Conservation (phyloP, 1,140 invertebrate species). For the Papilio aristodemus region DNA sequence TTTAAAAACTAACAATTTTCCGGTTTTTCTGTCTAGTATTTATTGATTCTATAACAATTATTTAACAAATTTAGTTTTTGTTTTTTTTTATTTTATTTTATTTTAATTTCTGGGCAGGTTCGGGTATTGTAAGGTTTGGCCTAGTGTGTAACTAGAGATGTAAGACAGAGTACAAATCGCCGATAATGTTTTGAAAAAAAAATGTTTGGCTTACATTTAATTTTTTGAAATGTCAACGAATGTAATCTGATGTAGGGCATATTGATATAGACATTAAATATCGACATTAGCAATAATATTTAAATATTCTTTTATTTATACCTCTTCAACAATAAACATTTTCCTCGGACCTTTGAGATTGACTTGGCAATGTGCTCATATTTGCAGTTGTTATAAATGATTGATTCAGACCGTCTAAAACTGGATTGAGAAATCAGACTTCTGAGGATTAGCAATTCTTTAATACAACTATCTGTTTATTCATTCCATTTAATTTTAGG, state of each 20-base stretch:
- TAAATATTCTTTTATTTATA: constrained; percentile 78
- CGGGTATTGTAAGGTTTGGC: constrained; percentile 81
- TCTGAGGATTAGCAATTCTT: no score
- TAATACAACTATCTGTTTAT: no score
- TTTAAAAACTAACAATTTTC: constrained; percentile 57
- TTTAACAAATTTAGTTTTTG: constrained; percentile 54
- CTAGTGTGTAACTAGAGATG: constrained; percentile 79
- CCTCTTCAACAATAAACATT: neutral
- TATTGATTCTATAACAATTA: constrained; percentile 57
- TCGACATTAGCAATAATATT: constrained; percentile 81
- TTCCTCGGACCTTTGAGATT: neutral
- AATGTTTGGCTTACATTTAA: constrained; percentile 74
- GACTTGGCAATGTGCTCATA: no score
- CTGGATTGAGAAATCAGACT: no score
- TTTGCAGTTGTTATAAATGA: no score
- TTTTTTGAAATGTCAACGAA: constrained; percentile 80
- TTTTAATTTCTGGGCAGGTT: constrained; percentile 78
- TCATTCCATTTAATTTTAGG: no score
- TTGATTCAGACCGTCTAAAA: no score
- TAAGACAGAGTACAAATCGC: constrained; percentile 78
- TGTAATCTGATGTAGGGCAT: constrained; percentile 81
- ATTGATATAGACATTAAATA: constrained; percentile 80
- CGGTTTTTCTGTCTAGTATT: constrained; percentile 58
- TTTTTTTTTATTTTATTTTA: constrained; percentile 49
- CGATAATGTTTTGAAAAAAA: constrained; percentile 66